Percentiles rank a stretch among this genome's conserved stretches.
Evolutionary conservation across 2,797 vertebrate genomes (phyloP).

Genomic region (Perdix hodgsoniae): DNA sequence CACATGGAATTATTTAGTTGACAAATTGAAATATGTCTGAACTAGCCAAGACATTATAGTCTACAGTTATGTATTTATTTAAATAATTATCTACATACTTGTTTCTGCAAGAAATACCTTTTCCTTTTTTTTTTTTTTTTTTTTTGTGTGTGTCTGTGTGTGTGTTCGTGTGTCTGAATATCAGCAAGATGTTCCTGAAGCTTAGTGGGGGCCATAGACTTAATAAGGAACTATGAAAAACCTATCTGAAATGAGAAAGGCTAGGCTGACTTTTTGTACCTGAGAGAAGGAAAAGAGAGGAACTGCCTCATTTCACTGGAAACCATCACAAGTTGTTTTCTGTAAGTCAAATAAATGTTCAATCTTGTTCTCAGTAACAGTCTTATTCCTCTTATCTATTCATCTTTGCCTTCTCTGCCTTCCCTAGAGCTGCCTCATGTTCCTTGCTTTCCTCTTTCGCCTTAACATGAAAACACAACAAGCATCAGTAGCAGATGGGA

Average conservation of each 20-base stretch:
- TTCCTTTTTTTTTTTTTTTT: neutral
- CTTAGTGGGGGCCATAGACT: neutral
- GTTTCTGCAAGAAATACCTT: neutral
- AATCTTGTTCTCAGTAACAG: neutral
- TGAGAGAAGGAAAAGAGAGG: neutral
- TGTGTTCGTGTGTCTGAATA: neutral
- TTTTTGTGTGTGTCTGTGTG: neutral
- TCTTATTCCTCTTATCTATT: neutral
- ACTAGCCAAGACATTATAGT: neutral
- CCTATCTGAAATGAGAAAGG: neutral
- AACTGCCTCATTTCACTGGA: neutral
- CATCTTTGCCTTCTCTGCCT: neutral
- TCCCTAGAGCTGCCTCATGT: neutral
- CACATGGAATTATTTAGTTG: neutral
- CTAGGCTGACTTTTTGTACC: neutral
- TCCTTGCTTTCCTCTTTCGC: neutral
- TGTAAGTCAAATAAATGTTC: neutral
- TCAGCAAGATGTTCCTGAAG: neutral
- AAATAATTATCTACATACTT: neutral
- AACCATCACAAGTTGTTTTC: neutral
- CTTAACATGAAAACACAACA: neutral
- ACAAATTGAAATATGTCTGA: neutral
- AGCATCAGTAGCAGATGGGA: neutral
- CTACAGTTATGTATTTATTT: neutral
- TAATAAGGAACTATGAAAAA: neutral